Evolutionary conservation across 2,888 invertebrate genomes (phyloP).

Genomic region (Blastobasis lacticolella): DNA sequence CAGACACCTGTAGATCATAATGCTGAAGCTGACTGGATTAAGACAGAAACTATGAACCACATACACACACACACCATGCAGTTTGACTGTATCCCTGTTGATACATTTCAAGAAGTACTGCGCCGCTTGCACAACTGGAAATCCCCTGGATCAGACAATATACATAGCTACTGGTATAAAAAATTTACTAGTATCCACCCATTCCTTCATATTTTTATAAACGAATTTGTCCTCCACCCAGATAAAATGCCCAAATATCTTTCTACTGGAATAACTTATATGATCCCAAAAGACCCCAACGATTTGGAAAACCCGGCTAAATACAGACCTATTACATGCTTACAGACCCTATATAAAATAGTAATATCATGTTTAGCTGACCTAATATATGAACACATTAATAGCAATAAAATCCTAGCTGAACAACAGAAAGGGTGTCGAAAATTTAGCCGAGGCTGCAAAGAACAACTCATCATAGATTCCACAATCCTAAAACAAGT

Average conservation of each 20-base stretch:
- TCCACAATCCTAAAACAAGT: conserved; percentile 9
- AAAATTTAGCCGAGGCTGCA: conserved; percentile 1
- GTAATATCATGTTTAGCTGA: conserved; percentile 12
- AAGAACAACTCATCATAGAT: conserved; percentile 7
- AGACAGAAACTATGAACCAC: neutral
- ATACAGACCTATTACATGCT: conserved; percentile 5
- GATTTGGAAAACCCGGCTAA: conserved; percentile 1
- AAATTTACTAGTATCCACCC: conserved; percentile 11
- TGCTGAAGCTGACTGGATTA: conserved; percentile 8
- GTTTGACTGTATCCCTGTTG: conserved; percentile 8
- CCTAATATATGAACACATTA: conserved; percentile 12
- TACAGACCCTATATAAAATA: neutral
- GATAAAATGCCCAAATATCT: conserved; percentile 10
- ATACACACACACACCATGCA: conserved; percentile 1
- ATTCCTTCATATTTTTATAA: conserved; percentile 5
- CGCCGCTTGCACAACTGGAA: conserved; percentile 14
- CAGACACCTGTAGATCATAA: conserved; percentile 10
- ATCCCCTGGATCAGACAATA: conserved; percentile 13
- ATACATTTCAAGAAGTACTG: conserved; percentile 7
- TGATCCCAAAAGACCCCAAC: conserved; percentile 11
- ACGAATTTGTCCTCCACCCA: conserved; percentile 8
- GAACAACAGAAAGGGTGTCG: conserved; percentile 6
- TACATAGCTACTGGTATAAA: conserved; percentile 18
- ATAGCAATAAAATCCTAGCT: no score
- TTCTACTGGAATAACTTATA: conserved; percentile 13